Percentiles rank a stretch among this genome's conserved stretches.
These are phyloP conservation scores for Slavum lentiscoides DNA, from an alignment of 2,888 invertebrate genomes.

Conservation along the genomic window DNA sequence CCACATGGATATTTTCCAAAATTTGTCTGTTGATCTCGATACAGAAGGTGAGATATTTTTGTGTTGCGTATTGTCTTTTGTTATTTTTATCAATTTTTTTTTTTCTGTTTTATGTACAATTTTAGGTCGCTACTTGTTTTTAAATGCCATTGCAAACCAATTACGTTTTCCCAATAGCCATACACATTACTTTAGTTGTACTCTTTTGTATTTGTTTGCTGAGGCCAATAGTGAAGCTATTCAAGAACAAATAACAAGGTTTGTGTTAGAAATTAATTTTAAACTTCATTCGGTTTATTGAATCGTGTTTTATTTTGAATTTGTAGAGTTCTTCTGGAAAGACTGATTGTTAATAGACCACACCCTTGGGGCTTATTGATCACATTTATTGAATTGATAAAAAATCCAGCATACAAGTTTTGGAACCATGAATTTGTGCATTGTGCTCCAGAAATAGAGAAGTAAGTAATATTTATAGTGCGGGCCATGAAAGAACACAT, in stretches of 20 bases:
- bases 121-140: slow-evolving; percentile 79
- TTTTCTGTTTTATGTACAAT: slow-evolving; percentile 45
- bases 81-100: slow-evolving; percentile 26
- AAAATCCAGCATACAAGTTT: slow-evolving; percentile 97
- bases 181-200: slow-evolving; percentile 99
- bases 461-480: slow-evolving; percentile 67
- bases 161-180: slow-evolving; percentile 98
- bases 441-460: slow-evolving; percentile 99
- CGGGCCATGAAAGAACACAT: no score
- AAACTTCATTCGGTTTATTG: neutral
- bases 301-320: slow-evolving; percentile 56
- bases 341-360: slow-evolving; percentile 96
- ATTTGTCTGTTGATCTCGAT: slow-evolving; percentile 95
- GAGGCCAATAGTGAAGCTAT: slow-evolving; percentile 97
- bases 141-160: slow-evolving; percentile 99
- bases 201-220: slow-evolving; percentile 92
- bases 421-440: slow-evolving; percentile 99
- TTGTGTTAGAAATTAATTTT: neutral
- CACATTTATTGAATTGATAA: slow-evolving; percentile 98
- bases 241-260: slow-evolving; percentile 90
- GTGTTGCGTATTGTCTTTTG: slow-evolving; percentile 50
- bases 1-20: slow-evolving; percentile 99
- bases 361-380: slow-evolving; percentile 99
- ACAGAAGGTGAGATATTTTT: slow-evolving; percentile 78
- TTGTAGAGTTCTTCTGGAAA: slow-evolving; percentile 82